phyloP scores from a whole-genome alignment of 2,113 vertebrate species.

The Alouatta palliata region DNA sequence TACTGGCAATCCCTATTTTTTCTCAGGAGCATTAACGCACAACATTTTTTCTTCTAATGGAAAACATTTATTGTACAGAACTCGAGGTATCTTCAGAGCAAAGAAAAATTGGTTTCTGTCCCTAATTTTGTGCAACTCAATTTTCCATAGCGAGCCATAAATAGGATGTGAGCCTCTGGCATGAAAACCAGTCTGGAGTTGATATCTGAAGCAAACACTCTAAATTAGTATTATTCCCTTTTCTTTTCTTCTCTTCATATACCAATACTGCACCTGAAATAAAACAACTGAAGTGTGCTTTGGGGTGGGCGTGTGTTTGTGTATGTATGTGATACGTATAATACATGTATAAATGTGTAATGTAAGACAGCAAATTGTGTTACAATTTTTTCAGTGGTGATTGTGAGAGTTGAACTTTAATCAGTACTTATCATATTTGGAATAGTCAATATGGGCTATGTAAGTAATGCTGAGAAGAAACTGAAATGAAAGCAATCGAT shows the following conservation, averaged over 20 bases:
- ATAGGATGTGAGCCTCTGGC: constrained; percentile 41
- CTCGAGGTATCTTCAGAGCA: constrained; percentile 56
- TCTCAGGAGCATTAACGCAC: constrained; percentile 55
- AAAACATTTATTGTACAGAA: constrained; percentile 64
- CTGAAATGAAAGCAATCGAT: neutral
- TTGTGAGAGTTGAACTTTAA: neutral
- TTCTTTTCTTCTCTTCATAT: neutral
- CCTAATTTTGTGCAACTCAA: constrained; percentile 51
- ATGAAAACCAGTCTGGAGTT: constrained; percentile 1
- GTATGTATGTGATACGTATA: too few species aligned
- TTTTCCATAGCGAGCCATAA: constrained; percentile 60
- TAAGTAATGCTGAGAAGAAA: neutral
- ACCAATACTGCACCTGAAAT: neutral
- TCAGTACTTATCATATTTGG: neutral
- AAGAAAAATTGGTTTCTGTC: constrained; percentile 58
- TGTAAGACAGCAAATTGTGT: neutral
- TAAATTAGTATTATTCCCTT: neutral
- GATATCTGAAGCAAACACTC: neutral
- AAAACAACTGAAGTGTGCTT: neutral
- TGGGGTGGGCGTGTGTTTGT: neutral
- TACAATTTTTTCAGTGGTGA: neutral
- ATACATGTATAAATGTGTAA: neutral
- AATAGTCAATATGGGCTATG: neutral
- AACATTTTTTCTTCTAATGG: constrained; percentile 53
- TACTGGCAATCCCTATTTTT: constrained; percentile 58